Percentiles rank a stretch among this genome's conserved stretches.
phyloP scores from a whole-genome alignment of 2,113 vertebrate genomes.

The Anarhynchus alexandrinus region DNA sequence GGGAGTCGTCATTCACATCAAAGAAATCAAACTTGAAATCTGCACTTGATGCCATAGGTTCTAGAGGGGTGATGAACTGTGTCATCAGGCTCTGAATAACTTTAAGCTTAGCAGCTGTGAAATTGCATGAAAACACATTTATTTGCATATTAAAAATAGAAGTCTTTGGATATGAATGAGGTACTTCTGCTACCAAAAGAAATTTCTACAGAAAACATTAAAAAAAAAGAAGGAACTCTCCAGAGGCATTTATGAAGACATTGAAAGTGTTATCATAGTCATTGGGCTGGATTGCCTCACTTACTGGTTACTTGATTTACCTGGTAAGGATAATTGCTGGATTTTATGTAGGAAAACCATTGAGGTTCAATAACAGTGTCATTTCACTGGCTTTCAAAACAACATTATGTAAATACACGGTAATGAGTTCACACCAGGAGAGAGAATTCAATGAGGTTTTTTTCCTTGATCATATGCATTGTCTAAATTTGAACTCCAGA shows the following conservation, averaged over 20 bases:
- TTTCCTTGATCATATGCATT: neutral
- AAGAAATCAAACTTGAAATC: neutral
- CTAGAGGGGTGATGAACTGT: neutral
- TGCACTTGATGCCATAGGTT: neutral
- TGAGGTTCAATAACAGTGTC: neutral
- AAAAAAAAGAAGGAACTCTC: neutral
- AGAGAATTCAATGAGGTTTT: neutral
- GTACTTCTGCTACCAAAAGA: neutral
- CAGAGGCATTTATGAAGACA: neutral
- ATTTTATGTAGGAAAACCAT: neutral
- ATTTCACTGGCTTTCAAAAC: conserved; percentile 27
- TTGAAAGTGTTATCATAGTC: neutral
- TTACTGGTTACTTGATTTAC: neutral
- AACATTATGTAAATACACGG: conserved; percentile 36
- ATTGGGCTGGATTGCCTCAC: neutral
- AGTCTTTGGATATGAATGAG: neutral
- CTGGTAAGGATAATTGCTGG: neutral
- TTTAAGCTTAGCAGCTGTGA: conserved; percentile 5
- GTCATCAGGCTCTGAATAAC: neutral
- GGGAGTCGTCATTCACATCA: neutral
- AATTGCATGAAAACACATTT: neutral
- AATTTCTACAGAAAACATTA: neutral
- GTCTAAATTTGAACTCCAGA: conserved; percentile 26
- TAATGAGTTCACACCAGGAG: conserved; percentile 29
- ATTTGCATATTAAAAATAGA: neutral